These are phyloP conservation scores for Craniophora ligustri DNA, from an alignment of 2,888 invertebrate genomes.

Conservation along the genomic window DNA sequence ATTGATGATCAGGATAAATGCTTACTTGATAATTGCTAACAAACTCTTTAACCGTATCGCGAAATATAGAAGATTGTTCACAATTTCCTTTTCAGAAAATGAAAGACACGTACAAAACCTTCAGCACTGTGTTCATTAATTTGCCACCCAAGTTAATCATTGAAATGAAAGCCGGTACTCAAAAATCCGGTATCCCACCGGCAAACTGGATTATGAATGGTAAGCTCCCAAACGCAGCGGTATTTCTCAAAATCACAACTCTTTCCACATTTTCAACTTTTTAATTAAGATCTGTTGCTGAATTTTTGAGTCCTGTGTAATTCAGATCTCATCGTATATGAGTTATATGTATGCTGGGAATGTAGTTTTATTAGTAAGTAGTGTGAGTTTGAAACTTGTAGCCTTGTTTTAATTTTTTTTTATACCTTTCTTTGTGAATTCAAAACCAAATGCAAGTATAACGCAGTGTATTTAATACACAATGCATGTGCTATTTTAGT, in stretches of 20 bases:
- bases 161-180: constrained; percentile 11
- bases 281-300: not conserved
- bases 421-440: not conserved
- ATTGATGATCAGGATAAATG: too few species aligned
- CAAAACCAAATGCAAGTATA: not conserved
- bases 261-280: not conserved
- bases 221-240: constrained; percentile 15
- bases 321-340: too few species aligned
- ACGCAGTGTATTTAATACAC: not conserved
- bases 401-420: not conserved
- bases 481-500: too few species aligned
- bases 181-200: constrained; percentile 10
- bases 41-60: not conserved
- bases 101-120: not conserved
- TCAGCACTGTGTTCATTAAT: constrained; percentile 1
- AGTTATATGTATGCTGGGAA: not conserved
- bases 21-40: too few species aligned
- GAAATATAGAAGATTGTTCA: not conserved
- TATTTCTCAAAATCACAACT: constrained; percentile 13
- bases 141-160: constrained; percentile 5
- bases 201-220: constrained; percentile 17
- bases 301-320: not conserved
- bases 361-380: not conserved
- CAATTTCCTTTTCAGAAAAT: constrained; percentile 1
- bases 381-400: too few species aligned